Evolutionary conservation across 2,888 invertebrate species (phyloP), one percentile per base, ranked within the genome.

Genomic region (Ectemnius cavifrons): DNA sequence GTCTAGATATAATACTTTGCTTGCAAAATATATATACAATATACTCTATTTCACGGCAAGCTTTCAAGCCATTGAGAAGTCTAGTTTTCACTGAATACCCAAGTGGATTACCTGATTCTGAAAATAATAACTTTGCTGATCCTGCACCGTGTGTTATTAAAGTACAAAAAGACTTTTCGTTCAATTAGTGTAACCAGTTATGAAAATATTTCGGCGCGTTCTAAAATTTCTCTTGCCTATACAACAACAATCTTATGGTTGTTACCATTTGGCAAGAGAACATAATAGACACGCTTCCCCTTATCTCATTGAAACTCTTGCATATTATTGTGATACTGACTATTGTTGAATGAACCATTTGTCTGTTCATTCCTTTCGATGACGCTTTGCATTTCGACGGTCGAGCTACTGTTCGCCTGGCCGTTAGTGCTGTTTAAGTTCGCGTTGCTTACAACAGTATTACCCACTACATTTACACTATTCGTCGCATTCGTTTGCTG

Each of bases 281-380:
- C 90, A 76, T 91, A 91, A 82, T 90, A 91, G 88, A 91, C 90
- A 87, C 90, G 90, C 88, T 89, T 90, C 78, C 87, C 91, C 88
- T 90, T 90, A 86, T 90, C 91, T 91, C 91, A 91, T 91, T 91
- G 91, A 84, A 88, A 90, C 64, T 82, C 83, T 70, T 81, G 83
- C 61, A 83, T 75, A 76, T 90, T 90, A 67, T 83, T 86, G 78
- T 90, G 90, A 80, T 90, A 90, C 72, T 90, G 89, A 77, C 86
- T 88, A 74, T 84, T 85, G 59, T 69, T 77, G 13, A 86, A 84
- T 27, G 86, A 83, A 63, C 87, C 83, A 77, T 80, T 84, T 46
- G 85, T 82, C 46, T 86, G 83, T 59, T 89, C 88, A 23, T 77
- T 78, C 47, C 88, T 85, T 65, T 90, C 90, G 18, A 89, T 87